Evolutionary conservation across 1,140 invertebrate genomes (phyloP).

Genomic region (Cyclargus thomasi): DNA sequence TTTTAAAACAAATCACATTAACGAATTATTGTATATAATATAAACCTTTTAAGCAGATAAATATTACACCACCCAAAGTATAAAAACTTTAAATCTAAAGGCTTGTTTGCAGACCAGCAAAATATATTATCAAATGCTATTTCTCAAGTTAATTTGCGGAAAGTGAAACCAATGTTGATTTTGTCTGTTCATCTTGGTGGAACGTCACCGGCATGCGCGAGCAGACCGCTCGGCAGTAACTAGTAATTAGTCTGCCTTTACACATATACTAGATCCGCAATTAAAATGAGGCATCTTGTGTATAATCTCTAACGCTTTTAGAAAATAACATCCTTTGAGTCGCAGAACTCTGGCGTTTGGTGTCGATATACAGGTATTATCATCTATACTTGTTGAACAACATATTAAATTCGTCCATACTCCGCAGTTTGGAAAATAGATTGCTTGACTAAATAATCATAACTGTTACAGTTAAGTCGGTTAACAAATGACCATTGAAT

Average conservation of each 20-base stretch:
- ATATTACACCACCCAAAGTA: too few species aligned
- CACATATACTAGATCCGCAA: background rate
- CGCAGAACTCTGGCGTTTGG: too few species aligned
- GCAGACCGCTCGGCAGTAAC: background rate
- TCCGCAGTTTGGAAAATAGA: background rate
- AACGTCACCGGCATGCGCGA: background rate
- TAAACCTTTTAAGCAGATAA: too few species aligned
- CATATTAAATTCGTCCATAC: too few species aligned
- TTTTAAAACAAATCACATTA: too few species aligned
- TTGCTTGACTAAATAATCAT: too few species aligned
- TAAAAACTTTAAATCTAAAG: too few species aligned
- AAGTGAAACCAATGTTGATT: slow-evolving; percentile 8
- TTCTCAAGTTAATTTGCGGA: background rate
- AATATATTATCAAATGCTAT: background rate
- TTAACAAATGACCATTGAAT: background rate
- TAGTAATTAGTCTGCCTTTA: background rate
- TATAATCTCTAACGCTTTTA: too few species aligned
- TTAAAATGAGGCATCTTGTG: background rate
- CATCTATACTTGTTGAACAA: too few species aligned
- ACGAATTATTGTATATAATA: too few species aligned
- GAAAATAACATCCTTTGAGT: too few species aligned
- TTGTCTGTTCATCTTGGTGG: background rate
- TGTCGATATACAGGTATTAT: too few species aligned
- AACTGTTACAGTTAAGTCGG: background rate
- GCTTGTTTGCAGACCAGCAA: background rate